Percentiles rank a stretch among this genome's conserved stretches.
phyloP scores from a whole-genome alignment of 2,797 vertebrate genomes.

The Oreochromis grahami region DNA sequence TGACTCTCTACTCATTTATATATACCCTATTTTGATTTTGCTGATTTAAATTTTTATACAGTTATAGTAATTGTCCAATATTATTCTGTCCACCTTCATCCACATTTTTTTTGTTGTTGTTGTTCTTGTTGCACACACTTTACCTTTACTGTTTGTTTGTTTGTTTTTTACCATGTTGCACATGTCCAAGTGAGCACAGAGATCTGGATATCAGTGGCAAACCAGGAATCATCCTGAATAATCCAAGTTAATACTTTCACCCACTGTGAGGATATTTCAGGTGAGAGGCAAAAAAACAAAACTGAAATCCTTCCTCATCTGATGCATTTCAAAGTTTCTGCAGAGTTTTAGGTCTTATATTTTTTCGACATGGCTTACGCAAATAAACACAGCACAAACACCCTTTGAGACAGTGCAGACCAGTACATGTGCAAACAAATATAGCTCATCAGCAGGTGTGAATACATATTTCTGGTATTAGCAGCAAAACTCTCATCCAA shows the following conservation, averaged over 20 bases:
- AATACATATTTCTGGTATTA: slow-evolving; percentile 30
- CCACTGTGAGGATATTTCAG: not conserved
- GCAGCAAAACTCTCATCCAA: slow-evolving; percentile 7
- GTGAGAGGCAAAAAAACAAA: slow-evolving; percentile 2
- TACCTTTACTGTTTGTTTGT: not conserved
- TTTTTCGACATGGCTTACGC: not conserved
- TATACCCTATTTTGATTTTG: not conserved
- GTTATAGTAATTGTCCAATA: not conserved
- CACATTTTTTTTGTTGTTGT: not conserved
- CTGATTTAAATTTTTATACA: not conserved
- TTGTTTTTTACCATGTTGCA: not conserved
- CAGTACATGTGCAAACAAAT: slow-evolving; percentile 13
- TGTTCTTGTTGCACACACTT: not conserved
- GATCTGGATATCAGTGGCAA: slow-evolving; percentile 1
- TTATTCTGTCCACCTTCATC: not conserved
- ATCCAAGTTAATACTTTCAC: slow-evolving; percentile 22
- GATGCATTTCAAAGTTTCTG: slow-evolving; percentile 1
- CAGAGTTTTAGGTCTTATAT: not conserved
- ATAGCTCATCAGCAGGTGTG: slow-evolving; percentile 48
- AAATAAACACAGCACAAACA: not conserved
- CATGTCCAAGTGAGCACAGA: not conserved
- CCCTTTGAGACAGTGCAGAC: not conserved
- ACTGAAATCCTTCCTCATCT: not conserved
- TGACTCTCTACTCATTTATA: not conserved
- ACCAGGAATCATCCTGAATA: slow-evolving; percentile 7